Conservation (phyloP, 2,888 invertebrate genomes). For the Stomorhina lunata region DNA sequence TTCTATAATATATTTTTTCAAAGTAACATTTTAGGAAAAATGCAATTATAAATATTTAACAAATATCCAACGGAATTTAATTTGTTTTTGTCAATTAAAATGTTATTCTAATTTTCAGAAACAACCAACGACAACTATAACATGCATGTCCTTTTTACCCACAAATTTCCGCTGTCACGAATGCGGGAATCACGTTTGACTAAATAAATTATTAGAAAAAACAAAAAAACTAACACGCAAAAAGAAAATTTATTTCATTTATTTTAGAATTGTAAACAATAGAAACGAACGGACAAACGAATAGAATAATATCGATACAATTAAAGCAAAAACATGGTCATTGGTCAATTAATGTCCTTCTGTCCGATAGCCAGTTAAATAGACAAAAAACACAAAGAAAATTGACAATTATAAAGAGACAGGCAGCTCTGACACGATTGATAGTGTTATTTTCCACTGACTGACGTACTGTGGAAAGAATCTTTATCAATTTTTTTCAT, state of each 20-base stretch:
- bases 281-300: neutral
- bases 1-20: no score
- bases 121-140: neutral
- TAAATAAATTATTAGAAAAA: slow-evolving; percentile 31
- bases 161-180: neutral
- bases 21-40: no score
- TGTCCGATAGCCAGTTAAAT: neutral
- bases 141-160: neutral
- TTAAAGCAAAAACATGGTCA: slow-evolving; percentile 21
- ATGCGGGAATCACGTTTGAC: neutral
- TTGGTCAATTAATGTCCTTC: slow-evolving; percentile 54
- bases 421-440: neutral
- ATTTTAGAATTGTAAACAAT: slow-evolving; percentile 14
- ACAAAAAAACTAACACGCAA: slow-evolving; percentile 48
- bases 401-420: neutral
- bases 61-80: neutral
- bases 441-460: neutral
- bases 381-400: neutral
- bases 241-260: slow-evolving; percentile 38
- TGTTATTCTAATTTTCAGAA: no score
- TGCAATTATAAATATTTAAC: neutral
- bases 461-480: no score
- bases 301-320: neutral
- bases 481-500: no score
- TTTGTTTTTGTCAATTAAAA: neutral